Evolutionary conservation across 2,888 invertebrate species (phyloP), one percentile per base, ranked within the genome.

Genomic region (Lithophane leautieri): DNA sequence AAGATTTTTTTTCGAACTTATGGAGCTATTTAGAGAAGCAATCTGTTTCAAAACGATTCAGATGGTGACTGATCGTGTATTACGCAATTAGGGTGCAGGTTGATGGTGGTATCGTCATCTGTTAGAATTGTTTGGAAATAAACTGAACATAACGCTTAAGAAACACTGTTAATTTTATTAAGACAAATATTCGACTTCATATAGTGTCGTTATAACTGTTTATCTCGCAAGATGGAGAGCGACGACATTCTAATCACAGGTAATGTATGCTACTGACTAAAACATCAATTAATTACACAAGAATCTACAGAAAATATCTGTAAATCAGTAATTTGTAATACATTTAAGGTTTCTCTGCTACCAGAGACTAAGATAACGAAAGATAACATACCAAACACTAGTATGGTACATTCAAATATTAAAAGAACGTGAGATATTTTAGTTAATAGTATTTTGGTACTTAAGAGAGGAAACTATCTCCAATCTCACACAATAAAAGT

Each of bases 241-340:
- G 71, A 63, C 54, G 58, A 82, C 70, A 68, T 83, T 86, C 65
- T 80, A 73, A 83, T 76, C 68, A 68, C 50, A 60, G 28, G 42
- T 70, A 82, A 86, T 86, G 78, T 78, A 65, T 70, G 76, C 76
- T 71, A 72, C 62, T 78, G 78, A 70, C 67, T 67, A 73, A 72
- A 86, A 84, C 69, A 70, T 66, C 70, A 63, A 82, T 78, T 79
- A 84, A 82, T 76, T 82, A 85, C 72, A 71, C 28, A 75, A 76
- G 40, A 28, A 72, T 76, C 56, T 63, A 61, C 50, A 78, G 11
- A 81, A 78, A 81, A 73, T 79, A 83, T 79, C 79, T 67, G 19
- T 58, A 68, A 77, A 79, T 79, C 70, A 76, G 74, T 78, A 76
- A 87, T 84, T 86, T 87, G 83, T 86, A 76, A 84, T 73, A 76